Evolutionary conservation across 2,888 invertebrate species (phyloP).

Genomic region (Eretmocerus hayati): DNA sequence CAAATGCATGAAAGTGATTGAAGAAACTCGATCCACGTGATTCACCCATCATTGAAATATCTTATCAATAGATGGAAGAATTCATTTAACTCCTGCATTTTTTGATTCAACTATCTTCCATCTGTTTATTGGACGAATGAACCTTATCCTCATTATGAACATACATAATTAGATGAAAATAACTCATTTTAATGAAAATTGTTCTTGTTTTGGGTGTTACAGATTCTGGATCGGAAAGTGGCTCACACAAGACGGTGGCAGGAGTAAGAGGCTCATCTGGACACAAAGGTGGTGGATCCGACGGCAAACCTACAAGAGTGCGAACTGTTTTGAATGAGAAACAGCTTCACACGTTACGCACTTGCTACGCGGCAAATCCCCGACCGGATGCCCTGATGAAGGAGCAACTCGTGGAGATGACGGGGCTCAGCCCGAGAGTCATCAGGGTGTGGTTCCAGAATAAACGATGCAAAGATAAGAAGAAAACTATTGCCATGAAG

Average conservation of each 20-base stretch:
- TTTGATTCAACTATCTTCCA: too few relatives aligned
- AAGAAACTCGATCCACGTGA: too few relatives aligned
- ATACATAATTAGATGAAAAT: too few relatives aligned
- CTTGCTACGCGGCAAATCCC: conserved; percentile 96
- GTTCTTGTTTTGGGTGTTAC: conserved; percentile 28
- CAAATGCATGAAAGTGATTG: too few relatives aligned
- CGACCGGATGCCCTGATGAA: conserved; percentile 99
- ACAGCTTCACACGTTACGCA: conserved; percentile 93
- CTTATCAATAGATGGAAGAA: too few relatives aligned
- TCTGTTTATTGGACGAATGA: too few relatives aligned
- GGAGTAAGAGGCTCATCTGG: conserved; percentile 40
- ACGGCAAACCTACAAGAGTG: conserved; percentile 96
- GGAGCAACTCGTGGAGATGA: conserved; percentile 99
- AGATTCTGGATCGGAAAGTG: conserved; percentile 91
- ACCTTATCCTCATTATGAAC: too few relatives aligned
- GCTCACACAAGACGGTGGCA: conserved; percentile 73
- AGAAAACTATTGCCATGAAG: conserved; percentile 92
- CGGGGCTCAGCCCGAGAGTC: conserved; percentile 91
- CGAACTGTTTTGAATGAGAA: conserved; percentile 98
- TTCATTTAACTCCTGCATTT: too few relatives aligned
- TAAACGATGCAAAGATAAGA: conserved; percentile 96
- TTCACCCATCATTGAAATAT: too few relatives aligned
- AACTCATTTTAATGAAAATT: too few relatives aligned
- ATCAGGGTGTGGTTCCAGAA: conserved; percentile 99
- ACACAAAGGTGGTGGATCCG: conserved; percentile 56